Base-by-base conservation (phyloP, 2,888 invertebrate genomes). In the Arctia plantaginis region DNA sequence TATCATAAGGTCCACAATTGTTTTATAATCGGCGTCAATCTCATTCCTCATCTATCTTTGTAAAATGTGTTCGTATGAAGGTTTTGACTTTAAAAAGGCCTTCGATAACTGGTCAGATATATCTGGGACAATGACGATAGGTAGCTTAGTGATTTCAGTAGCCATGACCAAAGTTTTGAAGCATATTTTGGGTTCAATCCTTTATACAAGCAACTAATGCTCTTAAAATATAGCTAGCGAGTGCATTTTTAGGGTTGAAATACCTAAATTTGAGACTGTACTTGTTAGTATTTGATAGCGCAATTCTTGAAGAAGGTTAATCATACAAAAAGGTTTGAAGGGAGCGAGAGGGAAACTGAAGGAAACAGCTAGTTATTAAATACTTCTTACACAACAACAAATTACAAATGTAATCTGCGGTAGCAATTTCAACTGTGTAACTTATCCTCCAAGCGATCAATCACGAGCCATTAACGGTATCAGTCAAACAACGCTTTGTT, bases 391-490 rank as follows among this genome's bases (percentile, higher is more conserved):
- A 55, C 66, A 72, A 75, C 72, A 70, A 71, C 62, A 73, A 69
- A 68, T 68, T 71, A 71, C 65, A 68, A 72, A 64, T 55, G 27
- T 65, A 69, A 70, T 71, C 67, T 68, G 33, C 76, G 62, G 76
- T 76, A 76, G 76, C 73, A 71, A 73, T 62, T 70, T 23, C 59
- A 15, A 71, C 68, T 30, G 55, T 39, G 59, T 73, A 71, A 66
- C 55, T 71, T 76, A 76, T 76, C 73, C 41, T 41, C 35, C n/a
- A 33, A 68, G 76, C 66, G 76, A 81, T 79, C 84, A 74, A 83
- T 84, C 81, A 78, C 47, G 72, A 78, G n/a, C 82, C 80, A 82
- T 82, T 84, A 80, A 72, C 64, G 62, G 66, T 84, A 82, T 84
- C 80, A 82, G 73, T 69, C 12, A 66, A 75, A 72, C 41, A 35